Evolutionary conservation across 2,888 invertebrate species (phyloP), one percentile per base, ranked within the genome.

Genomic region (Poecilobothrus nobilitatus): DNA sequence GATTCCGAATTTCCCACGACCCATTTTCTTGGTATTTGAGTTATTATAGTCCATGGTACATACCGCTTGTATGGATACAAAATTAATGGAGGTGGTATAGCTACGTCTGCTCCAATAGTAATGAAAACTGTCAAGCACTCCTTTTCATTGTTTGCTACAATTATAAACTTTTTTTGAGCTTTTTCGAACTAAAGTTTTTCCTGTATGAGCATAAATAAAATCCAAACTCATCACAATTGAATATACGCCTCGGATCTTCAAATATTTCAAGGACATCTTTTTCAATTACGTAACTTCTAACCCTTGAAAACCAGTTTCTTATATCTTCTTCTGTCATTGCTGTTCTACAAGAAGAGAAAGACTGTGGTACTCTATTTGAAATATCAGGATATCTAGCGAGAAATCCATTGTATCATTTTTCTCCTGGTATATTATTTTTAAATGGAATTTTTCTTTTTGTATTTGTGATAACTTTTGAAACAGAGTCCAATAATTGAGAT

Each of bases 171-270:
- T n/a, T 61, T 61, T 61, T 2, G 34, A n/a, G n/a, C 61, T n/a
- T n/a, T 61, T 61, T n/a, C n/a, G 15, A 12, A 65, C 74, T 21
- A 81, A 67, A 21, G 72, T 21, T 74, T 72, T 2, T 73, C 73
- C 72, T 80, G 79, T n/a, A n/a, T 22, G 80, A 79, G 61, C 72
- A 71, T 53, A 81, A 72, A 70, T 74, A 79, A 71, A 81, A 80
- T 5, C 76, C 77, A 22, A 76, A 75, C 71, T 81, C 79, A 72
- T 81, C 80, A 21, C 72, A 73, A 72, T 79, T 79, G 67, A 76
- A 80, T 66, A 78, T 73, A 53, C 77, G 70, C 7, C 67, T 67
- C 33, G 76, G 75, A 70, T 79, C 72, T 34, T n/a, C n/a, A n/a
- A n/a, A n/a, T n/a, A n/a, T n/a, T n/a, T n/a, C n/a, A n/a, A n/a